These are phyloP conservation scores for Sialis lutaria DNA, from an alignment of 2,888 invertebrate species.

Conservation along the genomic window DNA sequence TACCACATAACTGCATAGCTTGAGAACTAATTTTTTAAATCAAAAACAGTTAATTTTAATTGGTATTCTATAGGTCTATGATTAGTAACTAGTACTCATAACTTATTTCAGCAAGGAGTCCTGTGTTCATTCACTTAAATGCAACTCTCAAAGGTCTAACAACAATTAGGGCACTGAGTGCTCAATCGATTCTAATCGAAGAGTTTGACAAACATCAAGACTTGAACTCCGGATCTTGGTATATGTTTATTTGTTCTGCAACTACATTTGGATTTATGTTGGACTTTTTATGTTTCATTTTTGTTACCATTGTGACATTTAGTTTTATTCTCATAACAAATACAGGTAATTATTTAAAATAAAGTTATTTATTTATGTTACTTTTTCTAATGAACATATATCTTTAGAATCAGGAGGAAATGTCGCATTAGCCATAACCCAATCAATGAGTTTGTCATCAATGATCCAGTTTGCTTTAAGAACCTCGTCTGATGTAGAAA, in stretches of 20 bases:
- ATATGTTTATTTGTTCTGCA: slow-evolving; percentile 43
- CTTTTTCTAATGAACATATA: slow-evolving; percentile 6
- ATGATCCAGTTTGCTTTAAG: slow-evolving; percentile 64
- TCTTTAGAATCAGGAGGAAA: slow-evolving; percentile 27
- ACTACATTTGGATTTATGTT: slow-evolving; percentile 47
- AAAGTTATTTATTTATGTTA: not conserved
- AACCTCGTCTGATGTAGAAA: slow-evolving; percentile 66
- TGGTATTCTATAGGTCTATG: too few species aligned
- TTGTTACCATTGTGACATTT: slow-evolving; percentile 44
- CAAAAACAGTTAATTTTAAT: too few species aligned
- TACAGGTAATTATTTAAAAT: not conserved
- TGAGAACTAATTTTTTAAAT: too few species aligned
- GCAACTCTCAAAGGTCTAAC: slow-evolving; percentile 63
- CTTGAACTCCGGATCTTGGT: slow-evolving; percentile 48
- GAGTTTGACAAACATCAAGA: slow-evolving; percentile 38
- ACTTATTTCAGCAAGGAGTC: slow-evolving; percentile 49
- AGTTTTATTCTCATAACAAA: slow-evolving; percentile 34
- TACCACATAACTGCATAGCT: not conserved
- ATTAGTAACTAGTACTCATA: not conserved
- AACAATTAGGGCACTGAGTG: slow-evolving; percentile 61
- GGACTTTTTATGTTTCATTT: slow-evolving; percentile 43
- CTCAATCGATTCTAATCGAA: slow-evolving; percentile 40
- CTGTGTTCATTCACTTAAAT: slow-evolving; percentile 67
- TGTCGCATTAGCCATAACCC: slow-evolving; percentile 47
- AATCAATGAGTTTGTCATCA: slow-evolving; percentile 38